Percentiles rank a stretch among this genome's conserved stretches.
phyloP scores from a whole-genome alignment of 2,888 invertebrate genomes.

The Perithous albicinctus region DNA sequence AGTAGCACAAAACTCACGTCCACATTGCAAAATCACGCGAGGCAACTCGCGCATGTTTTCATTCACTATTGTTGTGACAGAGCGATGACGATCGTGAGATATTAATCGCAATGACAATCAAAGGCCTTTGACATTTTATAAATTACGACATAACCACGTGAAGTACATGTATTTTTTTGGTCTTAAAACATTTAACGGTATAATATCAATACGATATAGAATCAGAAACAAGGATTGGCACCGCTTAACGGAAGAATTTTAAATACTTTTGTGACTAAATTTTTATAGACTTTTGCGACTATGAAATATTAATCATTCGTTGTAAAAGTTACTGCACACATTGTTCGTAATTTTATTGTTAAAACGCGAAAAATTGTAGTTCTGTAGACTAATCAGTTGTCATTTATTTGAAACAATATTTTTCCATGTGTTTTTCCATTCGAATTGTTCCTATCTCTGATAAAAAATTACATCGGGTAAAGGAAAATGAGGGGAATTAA shows the following conservation, averaged over 20 bases:
- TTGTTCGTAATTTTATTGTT: no score
- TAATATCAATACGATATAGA: slow-evolving; percentile 1
- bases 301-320: no score
- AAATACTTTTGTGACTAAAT: no score
- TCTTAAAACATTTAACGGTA: slow-evolving; percentile 1
- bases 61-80: slow-evolving; percentile 57
- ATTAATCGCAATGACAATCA: slow-evolving; percentile 54
- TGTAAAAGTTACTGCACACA: no score
- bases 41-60: slow-evolving; percentile 34
- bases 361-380: no score
- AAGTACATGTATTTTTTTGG: background rate
- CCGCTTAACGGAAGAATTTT: no score
- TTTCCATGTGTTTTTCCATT: no score
- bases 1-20: slow-evolving; percentile 49
- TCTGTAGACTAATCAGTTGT: no score
- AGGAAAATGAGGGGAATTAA: background rate
- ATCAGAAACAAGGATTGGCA: no score
- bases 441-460: no score
- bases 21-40: slow-evolving; percentile 58
- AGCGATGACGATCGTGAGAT: slow-evolving; percentile 53
- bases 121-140: slow-evolving; percentile 30
- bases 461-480: background rate
- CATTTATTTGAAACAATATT: no score
- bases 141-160: slow-evolving; percentile 33
- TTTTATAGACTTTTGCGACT: no score